Evolutionary conservation across 2,888 invertebrate species (phyloP), one percentile per base, ranked within the genome.

Genomic region (Meliscaeva auricollis): DNA sequence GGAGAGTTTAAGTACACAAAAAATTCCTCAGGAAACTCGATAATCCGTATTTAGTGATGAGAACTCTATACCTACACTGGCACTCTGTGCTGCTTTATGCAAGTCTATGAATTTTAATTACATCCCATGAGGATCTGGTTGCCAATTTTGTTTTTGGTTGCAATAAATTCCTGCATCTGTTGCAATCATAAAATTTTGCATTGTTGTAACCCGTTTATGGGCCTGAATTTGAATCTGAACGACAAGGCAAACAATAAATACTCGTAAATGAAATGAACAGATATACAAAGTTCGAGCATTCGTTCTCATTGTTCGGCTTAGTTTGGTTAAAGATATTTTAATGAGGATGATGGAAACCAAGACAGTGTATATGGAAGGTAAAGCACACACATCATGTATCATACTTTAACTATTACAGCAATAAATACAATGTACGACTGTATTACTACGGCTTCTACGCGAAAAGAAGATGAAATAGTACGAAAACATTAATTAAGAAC

Each of bases 171-270:
- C 81, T 80, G 85, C 76, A 81, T 76, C 81, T 85, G 85, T 81
- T 80, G 85, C 76, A 85, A 81, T 85, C 85, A 85, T 85, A 85
- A 85, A 85, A 81, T 85, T 85, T 85, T 85, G 85, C 77, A 85
- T 85, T 69, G 85, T 85, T 69, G 70, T 38, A 73, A 32, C 17
- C 76, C 62, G 60, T 76, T 80, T 85, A 81, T 80, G 85, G 85
- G 62, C 62, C 77, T 81, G 76, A 81, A 85, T 85, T 85, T 85
- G 77, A 85, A 85, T 85, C 81, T 60, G 68, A 62, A 35, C 32
- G 69, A 75, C 54, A 68, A 56, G 17, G 7, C 9, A 38, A 15
- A 2, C 56, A 22, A 17, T n/a, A 44, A 46, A 50, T 13, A 52
- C 9, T n/a, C n/a, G n/a, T n/a, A 74, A 62, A 64, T 4, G 5